Conservation (phyloP, 2,888 invertebrate species). For the Agrenia bidenticulata region DNA sequence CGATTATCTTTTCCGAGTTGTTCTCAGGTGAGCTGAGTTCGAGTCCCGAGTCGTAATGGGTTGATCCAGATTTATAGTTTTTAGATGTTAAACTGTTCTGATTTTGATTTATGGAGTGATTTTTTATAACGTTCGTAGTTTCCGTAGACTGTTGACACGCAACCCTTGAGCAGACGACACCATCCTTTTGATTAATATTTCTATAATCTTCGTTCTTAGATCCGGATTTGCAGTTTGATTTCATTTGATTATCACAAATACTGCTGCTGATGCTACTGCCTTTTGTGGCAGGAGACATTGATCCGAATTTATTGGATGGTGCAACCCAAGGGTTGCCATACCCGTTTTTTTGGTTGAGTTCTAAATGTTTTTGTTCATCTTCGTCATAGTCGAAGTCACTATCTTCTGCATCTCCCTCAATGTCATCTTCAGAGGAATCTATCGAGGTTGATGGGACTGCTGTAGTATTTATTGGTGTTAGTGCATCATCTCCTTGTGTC, state of each 20-base stretch:
- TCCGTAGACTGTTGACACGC: constrained; percentile 39
- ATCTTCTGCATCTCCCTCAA: constrained; percentile 34
- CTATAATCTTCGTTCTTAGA: constrained; percentile 26
- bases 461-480: constrained; percentile 43
- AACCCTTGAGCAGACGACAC: constrained; percentile 52
- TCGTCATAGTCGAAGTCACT: constrained; percentile 34
- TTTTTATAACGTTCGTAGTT: not conserved
- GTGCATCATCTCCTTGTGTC: constrained; percentile 52
- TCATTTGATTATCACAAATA: not conserved
- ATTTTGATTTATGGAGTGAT: not conserved
- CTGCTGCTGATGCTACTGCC: constrained; percentile 22
- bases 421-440: constrained; percentile 27
- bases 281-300: constrained; percentile 26
- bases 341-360: constrained; percentile 60
- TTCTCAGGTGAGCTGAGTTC: constrained; percentile 51
- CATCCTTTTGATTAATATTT: constrained; percentile 27
- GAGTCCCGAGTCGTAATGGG: constrained; percentile 50
- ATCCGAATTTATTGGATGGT: constrained; percentile 52
- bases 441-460: constrained; percentile 11
- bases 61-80: constrained; percentile 7
- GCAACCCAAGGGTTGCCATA: constrained; percentile 60
- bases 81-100: not conserved
- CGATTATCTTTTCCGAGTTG: constrained; percentile 15
- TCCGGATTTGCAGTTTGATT: constrained; percentile 21
- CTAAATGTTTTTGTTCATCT: constrained; percentile 28